Conservation (phyloP, 2,797 vertebrate species). For the Muscicapa striata region DNA sequence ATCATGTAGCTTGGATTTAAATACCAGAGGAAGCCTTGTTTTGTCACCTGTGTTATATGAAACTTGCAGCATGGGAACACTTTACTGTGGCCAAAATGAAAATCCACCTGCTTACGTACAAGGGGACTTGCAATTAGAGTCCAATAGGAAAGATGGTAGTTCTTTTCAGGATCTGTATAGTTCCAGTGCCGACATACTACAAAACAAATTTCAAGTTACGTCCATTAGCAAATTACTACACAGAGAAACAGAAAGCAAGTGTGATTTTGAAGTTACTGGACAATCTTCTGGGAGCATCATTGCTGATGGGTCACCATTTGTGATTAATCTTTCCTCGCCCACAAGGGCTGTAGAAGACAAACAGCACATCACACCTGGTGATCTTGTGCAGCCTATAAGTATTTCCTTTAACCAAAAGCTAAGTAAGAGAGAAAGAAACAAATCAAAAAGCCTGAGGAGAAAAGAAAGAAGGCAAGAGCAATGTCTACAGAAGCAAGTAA, state of each 20-base stretch:
- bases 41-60: constrained; percentile 63
- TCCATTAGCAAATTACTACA: constrained; percentile 37
- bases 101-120: constrained; percentile 33
- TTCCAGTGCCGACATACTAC: constrained; percentile 41
- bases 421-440: constrained; percentile 84
- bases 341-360: constrained; percentile 60
- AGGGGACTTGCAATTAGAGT: constrained; percentile 21
- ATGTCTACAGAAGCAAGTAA: constrained; percentile 84
- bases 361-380: constrained; percentile 41
- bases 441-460: constrained; percentile 81
- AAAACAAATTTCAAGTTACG: constrained; percentile 59
- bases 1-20: constrained; percentile 78
- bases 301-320: constrained; percentile 24
- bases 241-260: constrained; percentile 61
- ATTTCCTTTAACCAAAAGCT: constrained; percentile 59
- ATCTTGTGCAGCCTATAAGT: constrained; percentile 22
- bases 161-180: constrained; percentile 37
- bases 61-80: background rate
- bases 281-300: constrained; percentile 31
- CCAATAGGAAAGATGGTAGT: constrained; percentile 4
- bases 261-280: constrained; percentile 57
- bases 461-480: constrained; percentile 81
- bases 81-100: constrained; percentile 46
- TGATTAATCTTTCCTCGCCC: constrained; percentile 54
- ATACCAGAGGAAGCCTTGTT: constrained; percentile 59